Conservation (phyloP, 1,140 invertebrate genomes). For the Anthonomus grandis region DNA sequence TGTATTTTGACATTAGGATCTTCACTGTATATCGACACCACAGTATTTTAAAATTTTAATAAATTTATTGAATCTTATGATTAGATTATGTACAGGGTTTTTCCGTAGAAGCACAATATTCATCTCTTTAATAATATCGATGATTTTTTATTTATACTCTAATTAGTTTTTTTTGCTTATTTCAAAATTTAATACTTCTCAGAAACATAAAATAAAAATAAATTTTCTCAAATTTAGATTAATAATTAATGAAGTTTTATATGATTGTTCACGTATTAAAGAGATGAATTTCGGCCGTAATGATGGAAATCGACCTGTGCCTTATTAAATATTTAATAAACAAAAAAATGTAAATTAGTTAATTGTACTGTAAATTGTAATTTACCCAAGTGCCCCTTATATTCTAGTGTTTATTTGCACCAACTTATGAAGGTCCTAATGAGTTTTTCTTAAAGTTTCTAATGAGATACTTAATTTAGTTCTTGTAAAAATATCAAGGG, state of each 20-base stretch:
- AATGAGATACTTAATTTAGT: too few species aligned
- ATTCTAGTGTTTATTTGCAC: constrained; percentile 14
- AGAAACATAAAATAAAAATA: too few species aligned
- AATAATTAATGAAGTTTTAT: too few species aligned
- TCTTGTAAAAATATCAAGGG: too few species aligned
- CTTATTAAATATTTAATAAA: constrained; percentile 20
- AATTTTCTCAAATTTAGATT: too few species aligned
- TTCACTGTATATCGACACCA: constrained; percentile 12
- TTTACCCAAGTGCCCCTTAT: constrained; percentile 29
- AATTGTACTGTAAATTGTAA: constrained; percentile 27
- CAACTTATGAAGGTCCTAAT: constrained; percentile 21
- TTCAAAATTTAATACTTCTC: too few species aligned
- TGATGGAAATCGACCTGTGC: constrained; percentile 25
- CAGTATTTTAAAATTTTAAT: constrained; percentile 11
- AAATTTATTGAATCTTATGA: constrained; percentile 19
- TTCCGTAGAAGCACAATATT: constrained; percentile 12
- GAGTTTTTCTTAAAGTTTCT: constrained; percentile 9
- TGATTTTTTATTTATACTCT: not conserved
- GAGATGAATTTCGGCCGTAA: not conserved
- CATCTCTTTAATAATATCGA: not conserved
- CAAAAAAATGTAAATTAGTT: constrained; percentile 25
- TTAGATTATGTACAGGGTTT: constrained; percentile 27
- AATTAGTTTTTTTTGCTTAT: too few species aligned
- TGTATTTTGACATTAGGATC: constrained; percentile 23
- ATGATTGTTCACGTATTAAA: not conserved